Conservation (phyloP, 1,140 invertebrate genomes). For the Monochamus saltuarius region DNA sequence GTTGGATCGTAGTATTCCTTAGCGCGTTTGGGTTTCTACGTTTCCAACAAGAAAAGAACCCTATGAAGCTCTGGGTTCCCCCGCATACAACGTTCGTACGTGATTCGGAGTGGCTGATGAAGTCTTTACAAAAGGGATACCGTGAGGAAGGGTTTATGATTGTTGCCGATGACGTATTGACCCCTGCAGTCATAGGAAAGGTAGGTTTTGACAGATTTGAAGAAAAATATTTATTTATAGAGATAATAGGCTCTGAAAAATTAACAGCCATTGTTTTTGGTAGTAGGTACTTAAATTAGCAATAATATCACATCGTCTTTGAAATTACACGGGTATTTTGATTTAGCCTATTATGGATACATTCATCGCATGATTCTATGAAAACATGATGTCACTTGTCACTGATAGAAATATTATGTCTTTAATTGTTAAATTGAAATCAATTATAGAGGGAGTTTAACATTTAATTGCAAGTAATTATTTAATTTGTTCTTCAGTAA, state of each 20-base stretch:
- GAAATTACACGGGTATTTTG: no score
- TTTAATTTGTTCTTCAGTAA: conserved; percentile 2
- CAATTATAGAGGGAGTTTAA: background rate
- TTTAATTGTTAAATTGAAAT: background rate
- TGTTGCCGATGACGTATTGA: conserved; percentile 66
- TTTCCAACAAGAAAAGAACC: conserved; percentile 66
- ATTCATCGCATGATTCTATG: no score
- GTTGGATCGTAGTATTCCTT: conserved; percentile 55
- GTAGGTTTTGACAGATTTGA: conserved; percentile 12
- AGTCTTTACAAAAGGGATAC: conserved; percentile 65
- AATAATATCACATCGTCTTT: no score
- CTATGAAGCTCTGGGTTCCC: conserved; percentile 73
- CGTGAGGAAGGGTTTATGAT: conserved; percentile 64
- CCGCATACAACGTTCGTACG: conserved; percentile 65
- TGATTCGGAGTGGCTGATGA: conserved; percentile 71
- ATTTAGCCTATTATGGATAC: no score
- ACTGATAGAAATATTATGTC: no score
- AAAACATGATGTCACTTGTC: no score
- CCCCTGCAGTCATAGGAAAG: conserved; percentile 55
- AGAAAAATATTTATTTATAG: background rate
- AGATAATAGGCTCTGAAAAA: no score
- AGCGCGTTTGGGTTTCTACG: conserved; percentile 59
- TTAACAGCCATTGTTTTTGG: no score
- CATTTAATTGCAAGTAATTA: background rate
- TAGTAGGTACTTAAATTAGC: no score